Percentiles rank a stretch among this genome's conserved stretches.
Conservation (phyloP, 2,797 vertebrate genomes). For the Tauraco hartlaubi region DNA sequence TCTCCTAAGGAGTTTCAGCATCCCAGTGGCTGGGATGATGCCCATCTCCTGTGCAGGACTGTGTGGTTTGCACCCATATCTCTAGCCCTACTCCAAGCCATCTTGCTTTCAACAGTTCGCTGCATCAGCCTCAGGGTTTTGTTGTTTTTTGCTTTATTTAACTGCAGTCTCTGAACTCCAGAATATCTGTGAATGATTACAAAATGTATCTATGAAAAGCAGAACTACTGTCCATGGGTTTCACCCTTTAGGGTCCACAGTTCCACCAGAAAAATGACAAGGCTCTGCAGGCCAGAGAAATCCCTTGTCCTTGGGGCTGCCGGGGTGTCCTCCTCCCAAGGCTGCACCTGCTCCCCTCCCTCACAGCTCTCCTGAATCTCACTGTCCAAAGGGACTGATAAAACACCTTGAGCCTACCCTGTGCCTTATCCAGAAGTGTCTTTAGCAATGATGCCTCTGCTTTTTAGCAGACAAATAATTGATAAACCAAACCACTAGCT, state of each 20-base stretch:
- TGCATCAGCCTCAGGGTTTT: background rate
- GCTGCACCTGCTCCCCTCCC: background rate
- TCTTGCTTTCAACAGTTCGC: background rate
- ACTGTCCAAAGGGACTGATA: background rate
- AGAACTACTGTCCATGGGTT: background rate
- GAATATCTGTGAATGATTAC: background rate
- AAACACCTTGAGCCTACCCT: background rate
- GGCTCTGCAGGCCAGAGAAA: background rate
- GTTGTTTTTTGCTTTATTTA: background rate
- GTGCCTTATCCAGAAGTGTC: background rate
- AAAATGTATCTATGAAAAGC: background rate
- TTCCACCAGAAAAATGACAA: background rate
- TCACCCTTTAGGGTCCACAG: background rate
- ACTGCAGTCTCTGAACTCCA: background rate
- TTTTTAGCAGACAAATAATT: background rate
- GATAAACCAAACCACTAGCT: background rate
- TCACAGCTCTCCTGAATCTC: background rate
- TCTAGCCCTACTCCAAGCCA: background rate
- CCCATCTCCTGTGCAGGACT: background rate
- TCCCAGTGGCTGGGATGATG: background rate
- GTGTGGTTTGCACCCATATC: background rate
- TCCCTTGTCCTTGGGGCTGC: accelerated
- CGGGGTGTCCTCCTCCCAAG: background rate
- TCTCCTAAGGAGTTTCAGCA: background rate
- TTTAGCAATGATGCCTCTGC: background rate